A percentile compares a stretch with the other conserved stretches of the same genome.
phyloP scores from a whole-genome alignment of 2,113 vertebrate genomes.

The Opisthocomus hoazin region DNA sequence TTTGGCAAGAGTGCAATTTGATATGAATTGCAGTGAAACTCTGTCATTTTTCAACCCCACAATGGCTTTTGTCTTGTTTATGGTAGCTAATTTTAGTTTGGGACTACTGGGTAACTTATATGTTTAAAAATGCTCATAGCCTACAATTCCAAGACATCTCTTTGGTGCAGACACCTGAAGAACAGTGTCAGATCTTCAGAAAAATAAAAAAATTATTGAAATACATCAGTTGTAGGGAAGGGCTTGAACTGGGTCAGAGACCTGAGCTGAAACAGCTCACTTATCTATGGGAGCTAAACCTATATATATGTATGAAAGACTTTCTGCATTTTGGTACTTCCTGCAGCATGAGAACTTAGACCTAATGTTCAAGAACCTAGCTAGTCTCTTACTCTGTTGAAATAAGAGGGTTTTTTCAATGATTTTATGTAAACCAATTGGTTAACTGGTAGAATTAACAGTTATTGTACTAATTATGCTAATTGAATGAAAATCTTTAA shows the following conservation, averaged over 20 bases:
- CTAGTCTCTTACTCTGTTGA: neutral
- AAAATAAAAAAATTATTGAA: neutral
- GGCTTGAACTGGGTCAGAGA: neutral
- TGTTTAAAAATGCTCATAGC: neutral
- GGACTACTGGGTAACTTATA: neutral
- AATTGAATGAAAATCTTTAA: neutral
- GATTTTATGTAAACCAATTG: neutral
- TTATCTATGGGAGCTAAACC: neutral
- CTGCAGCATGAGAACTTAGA: neutral
- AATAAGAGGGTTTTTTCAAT: neutral
- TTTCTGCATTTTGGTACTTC: neutral
- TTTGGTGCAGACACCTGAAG: neutral
- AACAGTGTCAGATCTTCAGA: neutral
- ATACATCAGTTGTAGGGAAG: neutral
- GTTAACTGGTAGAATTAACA: neutral
- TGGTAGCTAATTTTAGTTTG: neutral
- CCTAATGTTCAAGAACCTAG: neutral
- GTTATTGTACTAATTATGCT: neutral
- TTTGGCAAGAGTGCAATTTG: neutral
- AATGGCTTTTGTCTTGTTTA: neutral
- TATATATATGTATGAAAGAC: neutral
- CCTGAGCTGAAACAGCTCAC: rapidly evolving
- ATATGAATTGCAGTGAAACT: neutral
- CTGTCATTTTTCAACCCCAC: neutral
- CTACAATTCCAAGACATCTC: neutral